Evolutionary conservation across 2,888 invertebrate species (phyloP).

Genomic region (Automeris io): DNA sequence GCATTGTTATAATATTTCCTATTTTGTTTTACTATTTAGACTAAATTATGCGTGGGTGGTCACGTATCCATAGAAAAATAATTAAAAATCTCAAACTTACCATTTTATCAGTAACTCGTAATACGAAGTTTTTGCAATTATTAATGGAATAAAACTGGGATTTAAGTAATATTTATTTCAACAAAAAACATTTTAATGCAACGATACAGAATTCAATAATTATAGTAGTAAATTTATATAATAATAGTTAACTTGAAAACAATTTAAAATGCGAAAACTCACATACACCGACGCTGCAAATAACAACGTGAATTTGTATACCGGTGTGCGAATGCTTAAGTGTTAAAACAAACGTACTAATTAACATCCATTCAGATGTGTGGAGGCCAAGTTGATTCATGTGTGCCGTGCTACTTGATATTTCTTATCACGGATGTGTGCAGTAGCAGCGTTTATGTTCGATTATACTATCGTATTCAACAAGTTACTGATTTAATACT

Average conservation of each 20-base stretch:
- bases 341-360: slow-evolving; percentile 68
- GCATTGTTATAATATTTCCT: slow-evolving; percentile 21
- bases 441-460: slow-evolving; percentile 27
- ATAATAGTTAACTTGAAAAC: no score
- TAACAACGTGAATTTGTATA: slow-evolving; percentile 23
- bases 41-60: slow-evolving; percentile 8
- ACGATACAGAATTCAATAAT: no score
- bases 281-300: slow-evolving; percentile 26
- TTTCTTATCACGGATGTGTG: slow-evolving; percentile 53
- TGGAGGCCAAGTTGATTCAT: slow-evolving; percentile 55
- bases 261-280: slow-evolving; percentile 46
- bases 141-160: no score
- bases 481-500: slow-evolving; percentile 32
- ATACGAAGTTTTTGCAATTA: no score
- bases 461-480: slow-evolving; percentile 31
- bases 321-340: slow-evolving; percentile 38
- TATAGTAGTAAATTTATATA: no score
- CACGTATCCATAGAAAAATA: slow-evolving; percentile 13
- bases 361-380: slow-evolving; percentile 68
- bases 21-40: slow-evolving; percentile 12
- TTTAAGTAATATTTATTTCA: no score
- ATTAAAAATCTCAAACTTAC: no score
- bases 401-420: slow-evolving; percentile 39
- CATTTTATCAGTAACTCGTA: no score
- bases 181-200: no score